Base-by-base conservation (phyloP, 2,888 invertebrate genomes). In the Rambutsinella grinnellia region DNA sequence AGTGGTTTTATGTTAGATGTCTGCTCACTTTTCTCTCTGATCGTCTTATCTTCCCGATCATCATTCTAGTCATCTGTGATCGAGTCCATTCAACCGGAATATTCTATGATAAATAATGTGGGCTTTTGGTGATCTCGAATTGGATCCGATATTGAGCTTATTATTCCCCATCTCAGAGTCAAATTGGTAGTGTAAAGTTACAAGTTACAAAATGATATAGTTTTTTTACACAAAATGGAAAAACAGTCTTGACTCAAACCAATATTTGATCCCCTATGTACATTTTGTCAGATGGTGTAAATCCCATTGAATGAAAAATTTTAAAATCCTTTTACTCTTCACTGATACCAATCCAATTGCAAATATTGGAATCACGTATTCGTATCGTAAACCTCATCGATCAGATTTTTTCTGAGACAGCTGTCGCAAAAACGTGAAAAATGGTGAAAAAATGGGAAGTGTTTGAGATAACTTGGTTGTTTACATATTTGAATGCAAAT, bases 271-370 rank as follows among this genome's bases (percentile, higher is more conserved):
- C 60, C 36, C 36, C 26, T 56, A 63, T 70, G 70, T 70, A 70
- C 56, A 70, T 53, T 63, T 63, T 70, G 70, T 70, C 70, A 70
- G 70, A 70, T 70, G 70, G 70, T 63, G 70, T 63, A 70, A 70
- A 70, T 63, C 63, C 70, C 57, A 54, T 61, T 23, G 28, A 44
- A 54, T n/a, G n/a, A 46, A 56, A 67, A 57, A 68, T 24, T 57
- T 57, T 66, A 66, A 56, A 66, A 57, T 57, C 66, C 56, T 2
- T 49, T 36, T 60, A 17, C 5, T 36, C 13, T 54, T 17, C 53
- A 24, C 27, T 24, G 21, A 21, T 28, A 63, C 23, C 15, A 46
- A n/a, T 19, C n/a, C 19, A 17, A 49, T 13, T 53, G 53, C 19
- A 21, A 53, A 53, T 49, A 53, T 53, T 21, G 10, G 13, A 36